Base-by-base conservation (phyloP, 1,140 invertebrate species). In the Ditylenchus dipsaci region DNA sequence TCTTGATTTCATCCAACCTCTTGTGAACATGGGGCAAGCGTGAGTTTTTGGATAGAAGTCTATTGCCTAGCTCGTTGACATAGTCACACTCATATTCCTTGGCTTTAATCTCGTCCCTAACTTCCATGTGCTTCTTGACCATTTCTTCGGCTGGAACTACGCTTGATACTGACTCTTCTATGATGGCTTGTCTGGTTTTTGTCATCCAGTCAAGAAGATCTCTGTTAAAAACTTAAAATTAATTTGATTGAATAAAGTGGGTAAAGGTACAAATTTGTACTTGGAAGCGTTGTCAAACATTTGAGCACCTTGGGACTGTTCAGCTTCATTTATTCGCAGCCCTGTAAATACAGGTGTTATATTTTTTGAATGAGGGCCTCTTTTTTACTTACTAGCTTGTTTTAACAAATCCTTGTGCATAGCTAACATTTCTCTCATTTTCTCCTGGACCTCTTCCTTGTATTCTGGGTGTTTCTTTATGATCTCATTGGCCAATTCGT, bases 291-390 rank as follows among this genome's bases (percentile, higher is more conserved):
- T 89, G 78, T 90, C 90, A 83, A 97, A 97, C 73, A 96, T 91
- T 83, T 95, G 91, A 77, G 91, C 89, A 0, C 93, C 93, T 11
- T 96, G 91, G 15, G 92, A 91, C 81, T 92, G 91, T 83, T 95
- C 91, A 11, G 97, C 86, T 63, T 81, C 67, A 71, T 68, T 77
- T 72, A 78, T 85, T 56, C 74, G 68, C n/a, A 67, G 63, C n/a
- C 33, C 33, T 38, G 11, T 38, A 5, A 38, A 38, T 38, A n/a
- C n/a, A n/a, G n/a, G n/a, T n/a, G n/a, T n/a, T n/a, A n/a, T 38
- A 38, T 38, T 38, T 38, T 38, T 38, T n/a, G n/a, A n/a, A n/a
- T n/a, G n/a, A n/a, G n/a, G n/a, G n/a, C n/a, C n/a, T n/a, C n/a
- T n/a, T 38, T 38, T 38, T 11, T 5, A 38, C 33, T 38, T 38